A percentile compares a stretch with the other conserved stretches of the same genome.
phyloP scores from a whole-genome alignment of 1,140 invertebrate genomes.

The Cydia amplana region DNA sequence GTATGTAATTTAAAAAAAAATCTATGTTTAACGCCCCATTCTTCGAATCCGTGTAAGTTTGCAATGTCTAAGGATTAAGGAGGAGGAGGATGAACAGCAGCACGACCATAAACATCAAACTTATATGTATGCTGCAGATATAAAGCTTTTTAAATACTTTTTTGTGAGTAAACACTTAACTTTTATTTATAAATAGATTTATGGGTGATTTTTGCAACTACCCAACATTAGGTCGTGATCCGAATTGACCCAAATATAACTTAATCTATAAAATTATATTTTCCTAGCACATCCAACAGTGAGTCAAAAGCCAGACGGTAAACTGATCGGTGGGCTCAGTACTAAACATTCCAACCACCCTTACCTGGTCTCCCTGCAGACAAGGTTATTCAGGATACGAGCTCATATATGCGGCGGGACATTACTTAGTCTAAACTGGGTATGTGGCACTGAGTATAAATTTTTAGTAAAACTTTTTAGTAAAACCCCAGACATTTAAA shows the following conservation, averaged over 20 bases:
- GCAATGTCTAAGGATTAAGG: too few species aligned
- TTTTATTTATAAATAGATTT: too few species aligned
- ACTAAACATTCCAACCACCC: constrained; percentile 76
- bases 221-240: neutral
- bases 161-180: too few species aligned
- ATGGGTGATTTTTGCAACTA: too few species aligned
- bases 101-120: too few species aligned
- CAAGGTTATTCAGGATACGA: constrained; percentile 62
- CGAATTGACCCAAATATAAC: neutral
- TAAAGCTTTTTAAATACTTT: too few species aligned
- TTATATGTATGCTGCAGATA: too few species aligned
- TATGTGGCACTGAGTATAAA: constrained; percentile 50
- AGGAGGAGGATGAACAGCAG: too few species aligned
- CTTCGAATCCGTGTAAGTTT: too few species aligned
- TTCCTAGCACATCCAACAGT: neutral
- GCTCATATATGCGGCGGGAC: constrained; percentile 82
- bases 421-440: constrained; percentile 81
- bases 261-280: neutral
- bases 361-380: constrained; percentile 81
- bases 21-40: too few species aligned
- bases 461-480: neutral
- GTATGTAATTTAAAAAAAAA: too few species aligned
- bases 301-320: constrained; percentile 37
- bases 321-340: constrained; percentile 73
- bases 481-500: too few species aligned